Evolutionary conservation across 2,797 vertebrate species (phyloP).

Genomic region (Phoeniculus purpureus): DNA sequence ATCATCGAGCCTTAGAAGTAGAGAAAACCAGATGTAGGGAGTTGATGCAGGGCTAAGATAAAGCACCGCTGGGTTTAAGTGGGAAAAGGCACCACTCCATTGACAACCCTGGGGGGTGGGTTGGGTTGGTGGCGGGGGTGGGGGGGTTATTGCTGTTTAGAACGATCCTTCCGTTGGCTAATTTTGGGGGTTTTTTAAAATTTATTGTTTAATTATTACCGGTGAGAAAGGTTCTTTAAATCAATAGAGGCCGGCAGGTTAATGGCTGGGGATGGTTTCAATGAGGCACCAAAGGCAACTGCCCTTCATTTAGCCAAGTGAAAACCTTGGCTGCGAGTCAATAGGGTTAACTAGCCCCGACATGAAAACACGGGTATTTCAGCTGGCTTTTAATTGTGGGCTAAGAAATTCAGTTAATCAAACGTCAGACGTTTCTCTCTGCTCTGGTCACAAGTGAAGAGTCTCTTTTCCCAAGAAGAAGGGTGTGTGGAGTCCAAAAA

Average conservation of each 20-base stretch:
- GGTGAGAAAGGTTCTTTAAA: constrained; percentile 19
- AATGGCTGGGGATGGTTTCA: constrained; percentile 50
- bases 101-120: not conserved
- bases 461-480: not conserved
- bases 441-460: not conserved
- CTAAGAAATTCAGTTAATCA: constrained; percentile 69
- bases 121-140: too few species aligned
- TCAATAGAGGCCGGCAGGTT: constrained; percentile 21
- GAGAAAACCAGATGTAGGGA: not conserved
- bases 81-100: not conserved
- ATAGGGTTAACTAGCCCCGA: constrained; percentile 62
- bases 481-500: not conserved
- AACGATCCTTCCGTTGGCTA: not conserved
- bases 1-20: not conserved
- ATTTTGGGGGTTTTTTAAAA: not conserved
- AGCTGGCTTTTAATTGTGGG: constrained; percentile 62
- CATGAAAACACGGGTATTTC: constrained; percentile 62
- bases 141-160: not conserved
- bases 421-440: constrained; percentile 31
- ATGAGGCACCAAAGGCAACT: constrained; percentile 39
- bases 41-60: not conserved
- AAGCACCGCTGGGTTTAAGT: not conserved
- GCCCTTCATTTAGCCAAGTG: constrained; percentile 14
- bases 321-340: constrained; percentile 51
- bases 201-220: constrained; percentile 25